Base-by-base conservation (phyloP, 1,140 invertebrate genomes). In the Scylla paramamosain region DNA sequence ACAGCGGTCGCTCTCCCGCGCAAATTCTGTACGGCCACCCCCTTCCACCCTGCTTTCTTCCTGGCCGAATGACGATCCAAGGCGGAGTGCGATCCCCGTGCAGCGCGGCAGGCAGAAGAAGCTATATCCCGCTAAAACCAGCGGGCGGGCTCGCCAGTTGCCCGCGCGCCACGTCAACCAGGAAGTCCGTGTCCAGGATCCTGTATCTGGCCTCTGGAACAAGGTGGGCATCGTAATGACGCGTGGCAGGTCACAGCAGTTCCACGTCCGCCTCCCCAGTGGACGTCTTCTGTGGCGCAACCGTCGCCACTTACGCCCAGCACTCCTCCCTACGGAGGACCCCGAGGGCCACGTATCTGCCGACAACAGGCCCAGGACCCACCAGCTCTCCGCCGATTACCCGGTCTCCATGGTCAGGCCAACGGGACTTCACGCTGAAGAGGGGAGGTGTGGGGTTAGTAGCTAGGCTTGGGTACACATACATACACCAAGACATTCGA, bases 1-100 rank as follows among this genome's bases (percentile, higher is more conserved):
- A 28, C 2, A 89, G 12, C 52, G 88, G 94, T 12, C n/a, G 87
- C n/a, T 96, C 95, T 0, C 94, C 95, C 0, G 95, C 94, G 10
- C 95, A 96, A 48, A n/a, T 95, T 4, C 82, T 91, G 6, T 59
- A 52, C 31, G 90, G 90, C 16, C 90, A 59, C 59, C 90, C 90
- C 28, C 46, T 91, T n/a, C 12, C 90, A 91, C 31, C 59, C 28
- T n/a, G 1, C n/a, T n/a, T 91, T 46, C 16, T 59, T 59, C n/a
- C 4, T 7, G 59, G 10, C 12, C 0, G 90, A 91, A 32, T 52
- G 90, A 46, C 90, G 59, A 59, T 0, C 45, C 46, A 32, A n/a
- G 25, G 45, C 90, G n/a, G 90, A 46, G 7, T 91, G 90, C 31
- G 90, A 91, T 20, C 52, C 2, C 16, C 52, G 52, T 59, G 52